Evolutionary conservation across 1,140 invertebrate genomes (phyloP).

Genomic region (Lycorma delicatula): DNA sequence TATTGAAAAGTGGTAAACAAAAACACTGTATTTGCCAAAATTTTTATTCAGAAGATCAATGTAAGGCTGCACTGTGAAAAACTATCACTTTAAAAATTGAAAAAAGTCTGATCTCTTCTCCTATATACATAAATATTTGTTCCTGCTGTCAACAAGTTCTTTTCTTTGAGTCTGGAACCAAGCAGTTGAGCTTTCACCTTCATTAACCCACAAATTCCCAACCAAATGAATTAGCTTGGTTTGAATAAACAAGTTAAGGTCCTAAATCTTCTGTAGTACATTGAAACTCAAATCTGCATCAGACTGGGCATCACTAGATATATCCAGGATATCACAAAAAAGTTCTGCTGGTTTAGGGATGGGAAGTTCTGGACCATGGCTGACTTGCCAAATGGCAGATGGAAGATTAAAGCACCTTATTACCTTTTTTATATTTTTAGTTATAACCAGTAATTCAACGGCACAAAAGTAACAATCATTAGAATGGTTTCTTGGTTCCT

Average conservation of each 20-base stretch:
- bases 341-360: slow-evolving; percentile 14
- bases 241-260: too few relatives aligned
- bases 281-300: not conserved
- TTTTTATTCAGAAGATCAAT: slow-evolving; percentile 12
- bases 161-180: too few relatives aligned
- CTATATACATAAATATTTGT: too few relatives aligned
- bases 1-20: too few relatives aligned
- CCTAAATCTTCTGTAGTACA: not conserved
- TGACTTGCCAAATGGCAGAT: slow-evolving; percentile 15
- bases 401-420: slow-evolving; percentile 14
- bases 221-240: too few relatives aligned
- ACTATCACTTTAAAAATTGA: too few relatives aligned
- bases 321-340: not conserved
- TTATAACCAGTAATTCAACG: slow-evolving; percentile 20
- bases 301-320: not conserved
- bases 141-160: too few relatives aligned
- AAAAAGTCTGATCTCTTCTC: too few relatives aligned
- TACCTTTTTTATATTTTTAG: slow-evolving; percentile 23
- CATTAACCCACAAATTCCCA: too few relatives aligned
- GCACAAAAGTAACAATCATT: slow-evolving; percentile 27
- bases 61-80: slow-evolving; percentile 18
- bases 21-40: too few relatives aligned
- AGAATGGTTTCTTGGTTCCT: slow-evolving; percentile 24
- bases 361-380: slow-evolving; percentile 18
- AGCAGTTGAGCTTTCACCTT: too few relatives aligned